Evolutionary conservation across 2,797 vertebrate genomes (phyloP), one percentile per base, ranked within the genome.

Genomic region (Thalassophryne amazonica): DNA sequence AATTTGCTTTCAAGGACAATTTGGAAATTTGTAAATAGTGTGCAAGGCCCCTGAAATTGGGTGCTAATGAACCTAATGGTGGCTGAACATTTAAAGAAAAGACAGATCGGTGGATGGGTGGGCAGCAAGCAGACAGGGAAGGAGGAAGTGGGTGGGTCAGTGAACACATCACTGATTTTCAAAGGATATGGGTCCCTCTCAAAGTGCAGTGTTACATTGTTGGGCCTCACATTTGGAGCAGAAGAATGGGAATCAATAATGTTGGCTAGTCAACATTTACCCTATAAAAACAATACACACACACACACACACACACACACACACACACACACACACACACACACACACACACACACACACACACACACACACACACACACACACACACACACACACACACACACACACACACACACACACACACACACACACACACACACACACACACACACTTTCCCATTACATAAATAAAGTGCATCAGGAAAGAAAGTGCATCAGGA

Each of bases 1-100:
- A 17, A 72, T 66, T 70, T 59, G 41, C 49, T 43, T 32, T 64
- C 27, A 30, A 30, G 16, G 22, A 16, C 42, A 39, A 60, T 69
- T 64, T 48, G n/a, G 22, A 57, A 51, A 49, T 30, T 46, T 43
- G n/a, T 28, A 35, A 42, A 65, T 53, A 36, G 14, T 42, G 10
- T 17, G 13, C 0, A 0, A 42, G 24, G 16, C 40, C 18, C 50
- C 6, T 33, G 35, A 64, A 43, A 12, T 13, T 47, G 25, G 27
- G 11, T 29, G 60, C 8, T 29, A 25, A 53, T 35, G 18, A 60
- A 52, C 28, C 29, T 24, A 24, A 1, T 38, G 16, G 17, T n/a
- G 18, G 16, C n/a, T 48, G 43, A 41, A 49, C 40, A 23, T 46
- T 46, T 50, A 47, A 43, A 53, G 11, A 16, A 41, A 60, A 25